Base-by-base conservation (phyloP, 2,888 invertebrate genomes). In the Flabesymbios commensalis region DNA sequence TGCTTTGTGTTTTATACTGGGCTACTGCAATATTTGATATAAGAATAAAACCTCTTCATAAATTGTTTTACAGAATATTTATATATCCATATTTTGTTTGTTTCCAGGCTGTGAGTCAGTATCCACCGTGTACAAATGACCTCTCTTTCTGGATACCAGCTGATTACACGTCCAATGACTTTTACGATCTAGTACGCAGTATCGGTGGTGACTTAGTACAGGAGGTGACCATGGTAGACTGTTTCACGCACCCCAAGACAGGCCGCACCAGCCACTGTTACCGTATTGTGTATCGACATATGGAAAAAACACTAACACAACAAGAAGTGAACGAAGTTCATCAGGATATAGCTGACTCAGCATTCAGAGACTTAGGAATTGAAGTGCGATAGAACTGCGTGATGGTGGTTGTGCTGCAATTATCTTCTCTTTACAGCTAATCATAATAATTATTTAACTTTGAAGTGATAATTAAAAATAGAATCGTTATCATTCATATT, bases 141-240 rank as follows among this genome's bases (percentile, higher is more conserved):
- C 87, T 99, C 31, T 96, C 98, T 49, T 99, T 99, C 83, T 99
- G 98, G 96, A 82, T 99, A 53, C 94, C 96, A 0, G 73, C 70
- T 14, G n/a, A 32, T 10, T 82, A 66, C 61, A 67, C 69, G 14
- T 68, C 75, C 22, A 83, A 83, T 47, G 83, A 86, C 68, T 85
- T 85, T 57, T 96, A 94, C 82, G 97, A 98, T 80, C 81, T 98
- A 65, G 95, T 93, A 0, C 87, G 98, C 67, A 88, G 88, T 68
- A 82, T 94, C 55, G 97, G 92, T 1, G 94, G 93, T 0, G 95
- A 97, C 83, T 84, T 92, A n/a, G 87, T 99, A 49, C 99, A 99
- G 84, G 95, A 94, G 87, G 92, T 94, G 4, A 85, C 86, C 65
- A 83, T 94, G 7, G 87, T 92, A 55, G 99, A 99, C 82, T 88